Evolutionary conservation across 2,888 invertebrate species (phyloP).

Genomic region (Tholera decimalis): DNA sequence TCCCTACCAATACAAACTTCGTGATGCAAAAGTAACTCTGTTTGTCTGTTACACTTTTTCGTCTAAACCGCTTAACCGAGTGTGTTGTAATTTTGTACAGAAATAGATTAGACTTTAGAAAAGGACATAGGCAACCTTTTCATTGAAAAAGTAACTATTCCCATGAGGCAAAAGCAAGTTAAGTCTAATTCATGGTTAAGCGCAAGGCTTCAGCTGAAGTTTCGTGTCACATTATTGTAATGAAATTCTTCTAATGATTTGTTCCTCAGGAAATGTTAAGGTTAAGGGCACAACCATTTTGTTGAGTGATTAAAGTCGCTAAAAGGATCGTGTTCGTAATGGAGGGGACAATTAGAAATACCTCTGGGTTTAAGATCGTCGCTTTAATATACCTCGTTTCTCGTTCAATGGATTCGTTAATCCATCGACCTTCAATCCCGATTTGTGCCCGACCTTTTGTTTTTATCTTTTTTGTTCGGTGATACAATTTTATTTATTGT

Average conservation of each 20-base stretch:
- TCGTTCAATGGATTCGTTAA: conserved; percentile 28
- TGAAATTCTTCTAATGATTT: conserved; percentile 51
- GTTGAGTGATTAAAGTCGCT: conserved; percentile 52
- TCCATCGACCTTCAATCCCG: conserved; percentile 38
- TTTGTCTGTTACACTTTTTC: too few relatives aligned
- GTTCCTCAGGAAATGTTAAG: conserved; percentile 42
- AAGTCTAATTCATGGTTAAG: conserved; percentile 39
- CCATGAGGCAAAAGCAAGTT: too few relatives aligned
- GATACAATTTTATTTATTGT: conserved; percentile 19
- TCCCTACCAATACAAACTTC: too few relatives aligned
- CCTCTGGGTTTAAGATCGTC: conserved; percentile 22
- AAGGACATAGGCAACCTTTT: too few relatives aligned
- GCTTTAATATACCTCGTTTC: conserved; percentile 22
- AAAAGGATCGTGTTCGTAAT: conserved; percentile 35
- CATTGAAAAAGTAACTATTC: too few relatives aligned
- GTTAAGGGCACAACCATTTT: conserved; percentile 55
- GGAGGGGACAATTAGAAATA: conserved; percentile 49
- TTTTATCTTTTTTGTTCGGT: conserved; percentile 19
- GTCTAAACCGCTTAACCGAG: too few relatives aligned
- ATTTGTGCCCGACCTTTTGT: conserved; percentile 21
- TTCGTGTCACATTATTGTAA: conserved; percentile 52
- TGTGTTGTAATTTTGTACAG: too few relatives aligned
- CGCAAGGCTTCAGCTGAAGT: conserved; percentile 36
- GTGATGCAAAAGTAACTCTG: too few relatives aligned
- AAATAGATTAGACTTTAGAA: too few relatives aligned